Evolutionary conservation across 2,113 vertebrate species (phyloP).

Genomic region (Albula glossodonta): DNA sequence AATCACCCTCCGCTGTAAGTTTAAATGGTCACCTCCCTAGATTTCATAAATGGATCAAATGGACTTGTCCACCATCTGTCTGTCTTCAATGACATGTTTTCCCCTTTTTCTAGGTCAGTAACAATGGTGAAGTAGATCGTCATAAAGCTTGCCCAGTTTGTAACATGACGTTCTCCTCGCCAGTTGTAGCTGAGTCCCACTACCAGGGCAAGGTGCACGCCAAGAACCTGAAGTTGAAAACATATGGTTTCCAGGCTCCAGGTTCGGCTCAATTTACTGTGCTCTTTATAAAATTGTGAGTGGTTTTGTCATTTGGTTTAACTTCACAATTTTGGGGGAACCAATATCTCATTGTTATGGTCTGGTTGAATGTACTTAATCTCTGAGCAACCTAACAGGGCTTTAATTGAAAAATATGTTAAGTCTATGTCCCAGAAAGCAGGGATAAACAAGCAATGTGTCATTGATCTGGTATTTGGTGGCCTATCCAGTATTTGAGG

Average conservation of each 20-base stretch:
- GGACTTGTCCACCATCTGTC: neutral
- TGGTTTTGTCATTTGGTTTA: neutral
- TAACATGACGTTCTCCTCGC: conserved; percentile 93
- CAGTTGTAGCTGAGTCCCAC: conserved; percentile 90
- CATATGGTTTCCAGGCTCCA: conserved; percentile 70
- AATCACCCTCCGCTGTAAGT: conserved; percentile 45
- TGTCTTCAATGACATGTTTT: conserved; percentile 7
- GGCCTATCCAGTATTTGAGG: no score
- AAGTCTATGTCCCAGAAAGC: no score
- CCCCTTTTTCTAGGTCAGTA: conserved; percentile 65
- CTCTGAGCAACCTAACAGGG: no score
- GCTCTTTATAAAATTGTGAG: neutral
- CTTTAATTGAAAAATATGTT: no score
- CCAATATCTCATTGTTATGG: no score
- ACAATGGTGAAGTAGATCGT: conserved; percentile 78
- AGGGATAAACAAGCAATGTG: no score
- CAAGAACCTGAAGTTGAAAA: conserved; percentile 88
- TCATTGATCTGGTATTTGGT: no score
- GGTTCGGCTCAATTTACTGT: conserved; percentile 59
- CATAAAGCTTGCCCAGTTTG: conserved; percentile 87
- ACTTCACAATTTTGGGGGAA: no score
- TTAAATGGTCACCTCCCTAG: conserved; percentile 46
- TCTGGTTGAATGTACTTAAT: no score
- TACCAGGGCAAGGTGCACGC: conserved; percentile 95
- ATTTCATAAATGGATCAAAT: neutral